Base-by-base conservation (phyloP, 53 echinoderm and acorn worm species). In the Pentamera pediparva region DNA sequence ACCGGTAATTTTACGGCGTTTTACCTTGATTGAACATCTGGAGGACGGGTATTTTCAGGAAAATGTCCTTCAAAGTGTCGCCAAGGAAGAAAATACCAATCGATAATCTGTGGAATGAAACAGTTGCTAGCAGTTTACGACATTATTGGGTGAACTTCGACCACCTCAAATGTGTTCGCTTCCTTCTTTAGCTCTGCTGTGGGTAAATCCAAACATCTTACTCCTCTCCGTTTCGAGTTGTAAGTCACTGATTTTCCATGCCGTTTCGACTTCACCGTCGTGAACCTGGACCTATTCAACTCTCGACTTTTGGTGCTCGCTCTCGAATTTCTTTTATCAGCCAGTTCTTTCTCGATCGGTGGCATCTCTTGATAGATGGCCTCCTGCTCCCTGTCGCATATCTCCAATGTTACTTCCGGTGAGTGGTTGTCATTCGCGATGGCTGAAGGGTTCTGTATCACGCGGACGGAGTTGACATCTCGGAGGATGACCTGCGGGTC, bases 371-470 rank as follows among this genome's bases (percentile, higher is more conserved):
- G 55, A 12, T 56, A 37, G 56, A 54, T 56, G 33, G 56, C 56
- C 26, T 54, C 75, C 2, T 56, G 26, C 37, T 74, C 3, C 22
- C 62, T 27, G 13, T 62, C 17, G 35, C 25, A 35, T 24, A 62
- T 47, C 24, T 62, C 24, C n/a, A n/a, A n/a, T n/a, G n/a, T n/a
- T 31, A 33, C n/a, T 62, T 62, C 49, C 37, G 32, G 20, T 11
- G 35, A 1, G 25, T 62, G 13, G 31, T 20, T 37, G 38, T 37
- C 65, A 6, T 20, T 12, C 32, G 10, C 78, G 6, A 72, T 62
- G 9, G 78, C 77, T 5, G 64, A 58, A 0, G 90, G 90, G 39
- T 89, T 90, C 39, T 78, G 59, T 69, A 90, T 90, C 62, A 90
- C 90, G 56, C 85, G 69, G 24, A 82, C 85, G 4, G 79, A 57